Base-by-base conservation (phyloP, 2,113 vertebrate species). In the Pica pica region DNA sequence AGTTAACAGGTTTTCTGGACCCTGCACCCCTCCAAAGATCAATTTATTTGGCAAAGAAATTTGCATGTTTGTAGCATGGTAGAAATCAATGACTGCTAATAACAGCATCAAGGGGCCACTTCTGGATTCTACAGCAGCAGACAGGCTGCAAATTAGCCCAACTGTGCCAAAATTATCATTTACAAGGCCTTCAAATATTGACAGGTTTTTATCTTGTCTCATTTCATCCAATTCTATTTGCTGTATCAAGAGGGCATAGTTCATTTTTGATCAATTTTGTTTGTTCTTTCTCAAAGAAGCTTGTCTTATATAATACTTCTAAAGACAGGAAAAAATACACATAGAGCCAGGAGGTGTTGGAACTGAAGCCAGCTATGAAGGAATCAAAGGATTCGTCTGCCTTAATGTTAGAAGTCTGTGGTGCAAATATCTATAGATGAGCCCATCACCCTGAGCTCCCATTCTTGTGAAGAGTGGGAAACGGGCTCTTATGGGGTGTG, bases 221-320 rank as follows among this genome's bases (percentile, higher is more conserved):
- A 53, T 89, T 90, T 92, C 23, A 57, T 85, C 56, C 0, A 6
- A 70, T 42, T 65, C 75, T 88, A 24, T 93, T 93, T 92, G 71
- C 64, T 75, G 3, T 68, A 35, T 61, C 88, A 82, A 67, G 85
- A 92, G 73, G 21, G 41, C 31, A 78, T 22, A 53, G 88, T 30
- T 90, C 28, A 49, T 81, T 96, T 95, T 93, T 93, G 85, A 96
- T 92, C 77, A 56, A 28, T 92, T 75, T 87, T 94, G 44, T 96
- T 94, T 84, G 86, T 89, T 95, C 91, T 94, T 93, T 91, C 73
- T 33, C 1, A 11, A 70, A 82, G 37, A 89, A 93, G 59, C 42
- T 90, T 86, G 52, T 55, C 47, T 83, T 71, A 1, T 23, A 71
- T 23, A 68, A 53, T 76, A 39, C 60, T 87, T 96, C 35, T 92